phyloP scores from a whole-genome alignment of 92 coral and sea anemone genomes.

The Montipora capitata region DNA sequence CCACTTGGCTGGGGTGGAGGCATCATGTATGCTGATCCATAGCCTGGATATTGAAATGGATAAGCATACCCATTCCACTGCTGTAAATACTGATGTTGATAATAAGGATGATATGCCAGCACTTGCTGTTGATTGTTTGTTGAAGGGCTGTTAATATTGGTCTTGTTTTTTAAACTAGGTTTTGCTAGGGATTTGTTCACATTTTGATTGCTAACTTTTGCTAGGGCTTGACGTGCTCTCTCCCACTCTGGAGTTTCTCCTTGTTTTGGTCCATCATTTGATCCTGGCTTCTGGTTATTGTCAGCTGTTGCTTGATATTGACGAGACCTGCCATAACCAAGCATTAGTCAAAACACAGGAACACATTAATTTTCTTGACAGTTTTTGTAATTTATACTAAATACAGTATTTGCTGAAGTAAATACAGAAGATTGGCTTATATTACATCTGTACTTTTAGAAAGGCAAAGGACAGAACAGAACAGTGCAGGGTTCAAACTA shows the following conservation, averaged over 20 bases:
- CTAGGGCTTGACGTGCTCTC: slow-evolving; percentile 97
- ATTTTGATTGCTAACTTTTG: slow-evolving; percentile 84
- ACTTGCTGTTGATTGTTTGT: slow-evolving; percentile 38
- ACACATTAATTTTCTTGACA: too few relatives aligned
- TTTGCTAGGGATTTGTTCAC: slow-evolving; percentile 59
- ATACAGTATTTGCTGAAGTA: too few relatives aligned
- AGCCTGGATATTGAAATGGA: slow-evolving; percentile 75
- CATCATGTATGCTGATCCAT: slow-evolving; percentile 44
- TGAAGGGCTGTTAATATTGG: slow-evolving; percentile 39
- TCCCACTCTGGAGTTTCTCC: slow-evolving; percentile 97
- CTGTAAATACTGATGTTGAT: slow-evolving; percentile 74
- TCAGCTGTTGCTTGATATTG: slow-evolving; percentile 79
- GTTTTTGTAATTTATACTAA: too few relatives aligned
- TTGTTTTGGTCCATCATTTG: slow-evolving; percentile 62
- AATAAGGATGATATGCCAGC: slow-evolving; percentile 82
- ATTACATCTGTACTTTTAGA: too few relatives aligned
- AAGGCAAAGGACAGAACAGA: too few relatives aligned
- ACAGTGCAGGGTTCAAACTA: too few relatives aligned
- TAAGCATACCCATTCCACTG: slow-evolving; percentile 55
- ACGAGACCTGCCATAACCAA: slow-evolving; percentile 79
- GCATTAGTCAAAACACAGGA: too few relatives aligned
- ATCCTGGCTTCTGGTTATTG: slow-evolving; percentile 47
- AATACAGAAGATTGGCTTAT: too few relatives aligned
- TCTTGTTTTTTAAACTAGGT: slow-evolving; percentile 37
- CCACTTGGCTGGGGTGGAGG: slow-evolving; percentile 57